Percentiles rank a stretch among this genome's conserved stretches.
Conservation (phyloP, 2,113 vertebrate species). For the Cephalopholis sonnerati region DNA sequence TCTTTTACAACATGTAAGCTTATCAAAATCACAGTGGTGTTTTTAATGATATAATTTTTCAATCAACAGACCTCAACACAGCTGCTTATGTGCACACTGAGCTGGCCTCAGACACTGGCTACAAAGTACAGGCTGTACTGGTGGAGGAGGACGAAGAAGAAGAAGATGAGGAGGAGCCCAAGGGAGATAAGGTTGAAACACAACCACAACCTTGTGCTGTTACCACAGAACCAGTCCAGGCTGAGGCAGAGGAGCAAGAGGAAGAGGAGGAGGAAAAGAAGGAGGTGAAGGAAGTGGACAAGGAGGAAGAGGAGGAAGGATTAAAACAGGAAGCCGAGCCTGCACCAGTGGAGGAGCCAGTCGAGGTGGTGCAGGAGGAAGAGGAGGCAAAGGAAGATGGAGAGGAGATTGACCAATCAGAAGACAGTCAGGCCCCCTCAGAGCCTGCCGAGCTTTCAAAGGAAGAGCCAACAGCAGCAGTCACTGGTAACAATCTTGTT, state of each 20-base stretch:
- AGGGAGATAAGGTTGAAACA: constrained; percentile 36
- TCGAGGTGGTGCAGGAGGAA: constrained; percentile 48
- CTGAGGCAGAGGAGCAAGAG: constrained; percentile 49
- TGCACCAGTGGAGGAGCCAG: constrained; percentile 26
- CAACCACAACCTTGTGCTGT: constrained; percentile 25
- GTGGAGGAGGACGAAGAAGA: constrained; percentile 80
- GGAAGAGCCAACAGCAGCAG: constrained; percentile 60
- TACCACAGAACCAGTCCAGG: constrained; percentile 25
- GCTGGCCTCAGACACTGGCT: constrained; percentile 64
- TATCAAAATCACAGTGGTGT: constrained; percentile 4
- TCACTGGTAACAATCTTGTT: constrained; percentile 48
- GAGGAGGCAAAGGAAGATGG: constrained; percentile 44
- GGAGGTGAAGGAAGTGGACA: constrained; percentile 29
- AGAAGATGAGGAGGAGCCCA: constrained; percentile 54
- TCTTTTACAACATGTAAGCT: background rate
- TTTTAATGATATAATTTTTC: constrained; percentile 33
- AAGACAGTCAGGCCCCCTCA: constrained; percentile 37
- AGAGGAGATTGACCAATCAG: constrained; percentile 53
- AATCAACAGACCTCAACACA: constrained; percentile 60
- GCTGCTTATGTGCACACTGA: constrained; percentile 53
- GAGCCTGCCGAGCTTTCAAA: constrained; percentile 56
- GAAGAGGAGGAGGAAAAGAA: constrained; percentile 20
- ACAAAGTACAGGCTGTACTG: constrained; percentile 75
- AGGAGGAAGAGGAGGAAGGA: constrained; percentile 35
- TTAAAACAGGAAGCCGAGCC: constrained; percentile 37